These are phyloP conservation scores for Lepidocolaptes lacrymiger DNA, from an alignment of 2,797 vertebrate species.

Conservation along the genomic window DNA sequence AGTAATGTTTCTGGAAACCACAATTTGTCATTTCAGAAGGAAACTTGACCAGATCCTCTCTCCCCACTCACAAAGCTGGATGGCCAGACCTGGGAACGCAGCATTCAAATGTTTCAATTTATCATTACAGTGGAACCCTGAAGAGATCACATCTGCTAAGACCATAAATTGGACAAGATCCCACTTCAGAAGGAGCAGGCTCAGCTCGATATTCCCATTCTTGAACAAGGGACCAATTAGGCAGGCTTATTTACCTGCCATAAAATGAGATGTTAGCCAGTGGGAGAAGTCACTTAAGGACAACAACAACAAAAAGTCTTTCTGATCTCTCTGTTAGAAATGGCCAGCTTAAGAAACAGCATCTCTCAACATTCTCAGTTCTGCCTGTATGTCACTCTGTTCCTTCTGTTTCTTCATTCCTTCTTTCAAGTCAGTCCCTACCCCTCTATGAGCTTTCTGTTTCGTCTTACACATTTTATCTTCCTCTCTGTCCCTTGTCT, in stretches of 20 bases:
- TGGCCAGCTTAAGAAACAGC: not conserved
- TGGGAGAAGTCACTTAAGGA: conserved; percentile 64
- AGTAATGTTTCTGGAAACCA: conserved; percentile 29
- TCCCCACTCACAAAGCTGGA: not conserved
- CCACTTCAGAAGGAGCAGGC: conserved; percentile 58
- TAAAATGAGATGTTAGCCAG: conserved; percentile 62
- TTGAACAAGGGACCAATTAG: conserved; percentile 70
- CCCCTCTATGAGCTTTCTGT: not conserved
- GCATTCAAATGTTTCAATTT: conserved; percentile 71
- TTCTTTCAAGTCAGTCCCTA: not conserved
- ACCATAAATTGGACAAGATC: conserved; percentile 62
- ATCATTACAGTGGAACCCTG: conserved; percentile 72
- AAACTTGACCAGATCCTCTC: conserved; percentile 32
- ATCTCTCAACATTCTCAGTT: not conserved
- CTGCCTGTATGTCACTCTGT: not conserved
- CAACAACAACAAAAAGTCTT: conserved; percentile 37
- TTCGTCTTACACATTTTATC: not conserved
- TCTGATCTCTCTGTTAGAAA: conserved; percentile 40
- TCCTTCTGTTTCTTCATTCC: not conserved
- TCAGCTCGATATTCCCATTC: conserved; percentile 44
- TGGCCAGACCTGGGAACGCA: conserved; percentile 9
- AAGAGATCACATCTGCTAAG: conserved; percentile 73
- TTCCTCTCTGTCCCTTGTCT: not conserved
- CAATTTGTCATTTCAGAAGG: conserved; percentile 53
- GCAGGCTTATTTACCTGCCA: conserved; percentile 59